A percentile compares a stretch with the other conserved stretches of the same genome.
Conservation (phyloP, 1,140 invertebrate genomes). For the Tribolium castaneum region DNA sequence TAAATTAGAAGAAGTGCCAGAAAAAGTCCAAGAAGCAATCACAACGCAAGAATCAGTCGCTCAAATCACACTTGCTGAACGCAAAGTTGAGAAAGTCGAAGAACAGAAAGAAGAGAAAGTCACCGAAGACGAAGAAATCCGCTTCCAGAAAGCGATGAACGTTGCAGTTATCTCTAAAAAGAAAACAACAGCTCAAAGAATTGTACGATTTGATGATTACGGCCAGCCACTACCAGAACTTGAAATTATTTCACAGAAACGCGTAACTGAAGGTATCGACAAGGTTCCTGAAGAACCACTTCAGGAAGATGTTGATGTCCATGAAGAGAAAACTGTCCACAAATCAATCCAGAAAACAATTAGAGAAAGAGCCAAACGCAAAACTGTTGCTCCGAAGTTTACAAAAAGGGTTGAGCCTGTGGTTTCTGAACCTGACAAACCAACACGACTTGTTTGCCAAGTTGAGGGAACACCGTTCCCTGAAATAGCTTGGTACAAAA, state of each 20-base stretch:
- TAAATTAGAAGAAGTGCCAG: slow-evolving; percentile 57
- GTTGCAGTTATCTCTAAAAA: slow-evolving; percentile 67
- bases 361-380: slow-evolving; percentile 66
- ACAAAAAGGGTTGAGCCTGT: slow-evolving; percentile 77
- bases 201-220: slow-evolving; percentile 62
- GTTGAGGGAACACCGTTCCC: slow-evolving; percentile 77
- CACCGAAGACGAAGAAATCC: slow-evolving; percentile 61
- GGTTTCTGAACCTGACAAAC: slow-evolving; percentile 71
- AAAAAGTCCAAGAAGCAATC: slow-evolving; percentile 51
- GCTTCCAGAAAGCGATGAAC: slow-evolving; percentile 66
- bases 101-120: slow-evolving; percentile 62
- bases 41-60: slow-evolving; percentile 62
- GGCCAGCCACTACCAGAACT: slow-evolving; percentile 69
- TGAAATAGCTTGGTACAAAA: slow-evolving; percentile 82
- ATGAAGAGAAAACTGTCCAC: slow-evolving; percentile 61
- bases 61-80: slow-evolving; percentile 61
- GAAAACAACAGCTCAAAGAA: slow-evolving; percentile 62
- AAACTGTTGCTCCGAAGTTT: slow-evolving; percentile 75
- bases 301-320: slow-evolving; percentile 63
- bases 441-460: slow-evolving; percentile 73
- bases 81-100: slow-evolving; percentile 59
- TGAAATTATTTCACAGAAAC: slow-evolving; percentile 65
- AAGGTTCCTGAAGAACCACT: slow-evolving; percentile 66
- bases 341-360: slow-evolving; percentile 66
- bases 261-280: slow-evolving; percentile 63